phyloP scores from a whole-genome alignment of 2,113 vertebrate species.

The Apteryx owenii region DNA sequence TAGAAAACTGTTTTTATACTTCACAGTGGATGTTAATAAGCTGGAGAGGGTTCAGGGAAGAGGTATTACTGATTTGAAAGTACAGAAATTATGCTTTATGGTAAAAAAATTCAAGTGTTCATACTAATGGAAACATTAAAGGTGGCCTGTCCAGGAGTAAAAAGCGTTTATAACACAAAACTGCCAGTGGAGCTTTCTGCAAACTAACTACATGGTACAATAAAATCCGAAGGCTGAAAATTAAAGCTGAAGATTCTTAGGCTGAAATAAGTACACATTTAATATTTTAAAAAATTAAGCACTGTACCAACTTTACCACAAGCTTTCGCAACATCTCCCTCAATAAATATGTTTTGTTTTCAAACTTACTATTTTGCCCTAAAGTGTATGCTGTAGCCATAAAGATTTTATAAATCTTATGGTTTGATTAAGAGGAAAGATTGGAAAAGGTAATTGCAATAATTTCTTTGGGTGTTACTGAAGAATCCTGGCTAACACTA shows the following conservation, averaged over 20 bases:
- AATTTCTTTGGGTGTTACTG: neutral
- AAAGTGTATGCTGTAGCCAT: neutral
- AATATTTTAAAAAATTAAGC: neutral
- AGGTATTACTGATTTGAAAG: neutral
- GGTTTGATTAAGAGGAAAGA: neutral
- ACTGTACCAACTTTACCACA: neutral
- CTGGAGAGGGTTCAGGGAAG: neutral
- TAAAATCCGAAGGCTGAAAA: neutral
- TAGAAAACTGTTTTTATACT: neutral
- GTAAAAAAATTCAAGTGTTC: neutral
- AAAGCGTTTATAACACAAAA: neutral
- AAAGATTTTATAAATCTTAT: neutral
- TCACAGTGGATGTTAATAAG: neutral
- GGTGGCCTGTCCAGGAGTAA: neutral
- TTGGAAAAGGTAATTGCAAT: neutral
- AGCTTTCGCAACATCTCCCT: neutral
- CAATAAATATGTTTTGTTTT: neutral
- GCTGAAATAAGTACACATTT: neutral
- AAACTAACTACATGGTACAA: neutral
- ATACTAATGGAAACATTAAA: neutral
- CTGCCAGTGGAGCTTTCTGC: fast-evolving
- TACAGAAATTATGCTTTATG: neutral
- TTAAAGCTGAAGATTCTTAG: neutral
- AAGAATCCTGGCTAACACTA: neutral
- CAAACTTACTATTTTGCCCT: neutral